phyloP scores from a whole-genome alignment of 2,797 vertebrate species.

The Eospalax fontanierii region DNA sequence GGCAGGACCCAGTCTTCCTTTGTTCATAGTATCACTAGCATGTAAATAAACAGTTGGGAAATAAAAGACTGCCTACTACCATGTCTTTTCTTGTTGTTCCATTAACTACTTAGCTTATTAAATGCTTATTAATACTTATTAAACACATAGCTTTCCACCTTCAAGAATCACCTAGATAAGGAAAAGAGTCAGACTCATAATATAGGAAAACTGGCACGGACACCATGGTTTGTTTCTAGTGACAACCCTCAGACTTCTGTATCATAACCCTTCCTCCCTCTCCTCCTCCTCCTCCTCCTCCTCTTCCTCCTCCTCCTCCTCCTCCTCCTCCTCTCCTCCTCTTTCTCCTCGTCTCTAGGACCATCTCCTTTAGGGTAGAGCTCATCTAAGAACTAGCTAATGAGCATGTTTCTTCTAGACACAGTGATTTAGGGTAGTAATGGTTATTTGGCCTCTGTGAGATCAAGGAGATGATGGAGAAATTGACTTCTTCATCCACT shows the following conservation, averaged over 20 bases:
- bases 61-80: not conserved
- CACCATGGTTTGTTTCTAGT: not conserved
- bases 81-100: not conserved
- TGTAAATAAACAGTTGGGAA: not conserved
- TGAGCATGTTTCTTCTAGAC: not conserved
- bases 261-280: not conserved
- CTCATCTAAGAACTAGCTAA: not conserved
- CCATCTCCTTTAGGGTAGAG: not conserved
- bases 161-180: too few relatives aligned
- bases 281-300: too few relatives aligned
- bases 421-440: not conserved
- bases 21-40: not conserved
- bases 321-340: too few relatives aligned
- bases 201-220: not conserved
- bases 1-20: not conserved
- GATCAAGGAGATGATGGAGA: not conserved
- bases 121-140: too few relatives aligned
- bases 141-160: not conserved
- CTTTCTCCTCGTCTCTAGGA: too few relatives aligned
- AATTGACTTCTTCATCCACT: not conserved
- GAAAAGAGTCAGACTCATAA: not conserved
- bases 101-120: not conserved
- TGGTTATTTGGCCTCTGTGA: not conserved
- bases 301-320: too few relatives aligned
- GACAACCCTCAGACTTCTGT: not conserved